Percentiles rank a stretch among this genome's conserved stretches.
Evolutionary conservation across 2,797 vertebrate genomes (phyloP).

Genomic region (Coccyzus lansbergi): DNA sequence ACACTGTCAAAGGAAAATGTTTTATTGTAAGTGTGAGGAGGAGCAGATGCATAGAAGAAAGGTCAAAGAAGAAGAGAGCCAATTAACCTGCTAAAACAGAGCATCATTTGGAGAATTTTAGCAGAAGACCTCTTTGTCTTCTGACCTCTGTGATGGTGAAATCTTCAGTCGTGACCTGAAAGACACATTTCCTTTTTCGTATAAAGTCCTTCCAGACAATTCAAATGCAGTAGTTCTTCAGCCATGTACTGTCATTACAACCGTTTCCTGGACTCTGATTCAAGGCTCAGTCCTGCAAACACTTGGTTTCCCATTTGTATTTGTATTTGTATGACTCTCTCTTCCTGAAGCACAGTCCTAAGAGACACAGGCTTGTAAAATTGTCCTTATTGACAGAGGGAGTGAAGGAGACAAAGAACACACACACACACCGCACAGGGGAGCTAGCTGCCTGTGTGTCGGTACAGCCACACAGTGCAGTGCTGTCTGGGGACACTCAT

Average conservation of each 20-base stretch:
- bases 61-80: conserved; percentile 69
- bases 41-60: conserved; percentile 61
- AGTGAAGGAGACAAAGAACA: neutral
- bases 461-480: neutral
- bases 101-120: neutral
- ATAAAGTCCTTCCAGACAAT: neutral
- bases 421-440: neutral
- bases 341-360: neutral
- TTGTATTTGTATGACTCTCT: neutral
- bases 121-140: conserved; percentile 41
- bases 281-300: neutral
- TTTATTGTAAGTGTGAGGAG: conserved; percentile 73
- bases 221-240: neutral
- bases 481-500: neutral
- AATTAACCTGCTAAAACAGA: conserved; percentile 65
- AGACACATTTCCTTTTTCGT: neutral
- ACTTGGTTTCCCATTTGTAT: neutral
- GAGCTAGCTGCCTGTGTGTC: neutral
- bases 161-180: neutral
- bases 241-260: neutral
- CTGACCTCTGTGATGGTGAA: neutral
- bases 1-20: conserved; percentile 71
- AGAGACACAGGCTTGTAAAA: neutral
- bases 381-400: neutral
- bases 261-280: neutral